Base-by-base conservation (phyloP, 30 jellyfish, hydroid and myxozoan species). In the Morbakka virulenta region DNA sequence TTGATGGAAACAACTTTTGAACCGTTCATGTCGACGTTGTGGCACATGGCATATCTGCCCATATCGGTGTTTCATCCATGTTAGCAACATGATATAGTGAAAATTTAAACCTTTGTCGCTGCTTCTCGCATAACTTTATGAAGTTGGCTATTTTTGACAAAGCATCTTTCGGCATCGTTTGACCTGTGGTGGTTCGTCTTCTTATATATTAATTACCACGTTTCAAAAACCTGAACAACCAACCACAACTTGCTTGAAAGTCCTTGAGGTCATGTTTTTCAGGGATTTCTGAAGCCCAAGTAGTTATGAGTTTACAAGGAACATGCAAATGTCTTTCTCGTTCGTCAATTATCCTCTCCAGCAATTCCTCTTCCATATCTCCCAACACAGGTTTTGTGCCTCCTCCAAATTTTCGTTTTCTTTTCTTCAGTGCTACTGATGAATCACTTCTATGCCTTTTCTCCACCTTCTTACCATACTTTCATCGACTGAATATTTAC, bases 1-100 rank as follows among this genome's bases (percentile, higher is more conserved):
- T 74, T 74, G 2, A 74, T 74, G 47, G 85, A 79, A 30, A 74
- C 85, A 6, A 32, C 31, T 36, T 49, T 74, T 30, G 51, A 41
- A 41, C 57, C 57, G 9, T 41, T 41, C 57, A 41, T 41, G 57
- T 41, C 57, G 57, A 74, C 85, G 85, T 74, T 4, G 67, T 74
- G 22, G 47, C 85, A 30, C 85, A 48, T 74, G 85, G 85, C 79
- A 74, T 74, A 24, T 74, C 85, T 14, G 85, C 80, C 85, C 85
- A 74, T 1, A 50, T 74, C 14, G 85, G 85, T 74, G 85, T 50
- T 61, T 48, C 85, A 35, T 74, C 85, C 81, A 74, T 74, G 57
- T 41, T 49, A 32, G 53, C 85, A 30, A 74, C 50, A 50, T 74
- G 3, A 3, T 29, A 28, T 23, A 49, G 57, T 11, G 85, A 74